Percentiles rank a stretch among this genome's conserved stretches.
Conservation (phyloP, 2,888 invertebrate genomes). For the Anticlea derivata region DNA sequence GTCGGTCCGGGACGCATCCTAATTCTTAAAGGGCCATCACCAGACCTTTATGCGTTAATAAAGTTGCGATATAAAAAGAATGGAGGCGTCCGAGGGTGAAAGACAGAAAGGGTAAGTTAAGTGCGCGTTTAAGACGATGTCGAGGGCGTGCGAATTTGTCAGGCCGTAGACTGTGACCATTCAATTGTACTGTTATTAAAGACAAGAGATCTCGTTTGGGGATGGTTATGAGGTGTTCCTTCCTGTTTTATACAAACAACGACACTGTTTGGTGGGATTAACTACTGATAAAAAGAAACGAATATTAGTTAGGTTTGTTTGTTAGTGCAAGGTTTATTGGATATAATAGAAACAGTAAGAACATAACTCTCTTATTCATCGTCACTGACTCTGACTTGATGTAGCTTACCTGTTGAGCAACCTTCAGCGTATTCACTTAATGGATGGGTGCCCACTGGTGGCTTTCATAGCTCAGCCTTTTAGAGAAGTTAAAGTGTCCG, state of each 20-base stretch:
- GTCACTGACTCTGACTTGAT: too few species aligned
- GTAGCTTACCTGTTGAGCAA: too few species aligned
- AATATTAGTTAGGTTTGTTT: neutral
- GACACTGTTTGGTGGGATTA: slow-evolving; percentile 17
- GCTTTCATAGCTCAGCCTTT: too few species aligned
- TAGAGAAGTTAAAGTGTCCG: too few species aligned
- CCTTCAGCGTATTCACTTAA: too few species aligned
- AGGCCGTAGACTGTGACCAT: slow-evolving; percentile 70
- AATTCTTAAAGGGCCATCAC: slow-evolving; percentile 83
- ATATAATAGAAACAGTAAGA: neutral
- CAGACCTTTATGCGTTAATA: slow-evolving; percentile 84
- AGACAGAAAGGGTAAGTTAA: slow-evolving; percentile 79
- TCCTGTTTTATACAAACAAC: slow-evolving; percentile 34
- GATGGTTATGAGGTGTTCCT: slow-evolving; percentile 48
- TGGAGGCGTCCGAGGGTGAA: slow-evolving; percentile 81
- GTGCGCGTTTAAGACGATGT: slow-evolving; percentile 81
- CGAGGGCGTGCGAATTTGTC: slow-evolving; percentile 82
- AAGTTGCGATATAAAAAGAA: slow-evolving; percentile 84
- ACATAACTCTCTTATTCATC: too few species aligned
- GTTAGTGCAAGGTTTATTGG: neutral
- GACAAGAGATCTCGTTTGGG: slow-evolving; percentile 63
- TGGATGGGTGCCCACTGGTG: too few species aligned
- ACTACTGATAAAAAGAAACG: neutral
- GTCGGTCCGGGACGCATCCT: slow-evolving; percentile 77
- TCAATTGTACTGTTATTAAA: slow-evolving; percentile 79